These are phyloP conservation scores for Arctopsyche grandis DNA, from an alignment of 1,140 invertebrate genomes.

Conservation along the genomic window DNA sequence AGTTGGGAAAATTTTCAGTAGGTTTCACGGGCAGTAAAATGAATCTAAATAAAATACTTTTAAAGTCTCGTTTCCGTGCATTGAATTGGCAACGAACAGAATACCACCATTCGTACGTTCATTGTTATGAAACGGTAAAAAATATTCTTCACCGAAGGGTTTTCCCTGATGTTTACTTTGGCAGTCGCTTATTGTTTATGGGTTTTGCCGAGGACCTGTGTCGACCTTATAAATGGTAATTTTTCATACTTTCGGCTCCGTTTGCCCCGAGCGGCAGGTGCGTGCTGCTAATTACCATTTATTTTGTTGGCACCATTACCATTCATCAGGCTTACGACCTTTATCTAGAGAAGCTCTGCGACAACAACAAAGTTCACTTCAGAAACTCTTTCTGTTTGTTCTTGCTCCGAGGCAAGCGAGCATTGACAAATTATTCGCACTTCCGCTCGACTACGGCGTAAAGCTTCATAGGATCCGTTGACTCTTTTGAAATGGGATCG, in stretches of 20 bases:
- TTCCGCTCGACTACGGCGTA: not conserved
- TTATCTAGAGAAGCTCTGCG: slow-evolving; percentile 34
- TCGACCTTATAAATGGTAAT: slow-evolving; percentile 22
- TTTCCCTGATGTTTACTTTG: not conserved
- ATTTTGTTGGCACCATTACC: slow-evolving; percentile 33
- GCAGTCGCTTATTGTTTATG: slow-evolving; percentile 2
- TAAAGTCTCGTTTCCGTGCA: slow-evolving; percentile 16
- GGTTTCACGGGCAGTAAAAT: slow-evolving; percentile 1
- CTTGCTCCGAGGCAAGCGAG: slow-evolving; percentile 10
- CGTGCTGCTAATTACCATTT: slow-evolving; percentile 40
- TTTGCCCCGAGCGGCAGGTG: slow-evolving; percentile 18
- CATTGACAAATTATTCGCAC: slow-evolving; percentile 36
- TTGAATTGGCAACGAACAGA: no score
- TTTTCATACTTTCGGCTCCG: slow-evolving; percentile 19
- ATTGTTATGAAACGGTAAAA: no score
- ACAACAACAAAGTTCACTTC: slow-evolving; percentile 40
- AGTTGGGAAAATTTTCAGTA: slow-evolving; percentile 7
- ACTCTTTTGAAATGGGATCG: not conserved
- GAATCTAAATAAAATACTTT: slow-evolving; percentile 20
- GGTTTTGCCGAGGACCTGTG: not conserved
- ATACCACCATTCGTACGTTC: no score
- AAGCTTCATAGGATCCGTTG: slow-evolving; percentile 3
- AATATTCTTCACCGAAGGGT: no score
- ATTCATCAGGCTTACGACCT: slow-evolving; percentile 39
- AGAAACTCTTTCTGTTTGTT: slow-evolving; percentile 40